Evolutionary conservation across 2,113 vertebrate species (phyloP), one percentile per base, ranked within the genome.

Genomic region (Stigmatopora argus): DNA sequence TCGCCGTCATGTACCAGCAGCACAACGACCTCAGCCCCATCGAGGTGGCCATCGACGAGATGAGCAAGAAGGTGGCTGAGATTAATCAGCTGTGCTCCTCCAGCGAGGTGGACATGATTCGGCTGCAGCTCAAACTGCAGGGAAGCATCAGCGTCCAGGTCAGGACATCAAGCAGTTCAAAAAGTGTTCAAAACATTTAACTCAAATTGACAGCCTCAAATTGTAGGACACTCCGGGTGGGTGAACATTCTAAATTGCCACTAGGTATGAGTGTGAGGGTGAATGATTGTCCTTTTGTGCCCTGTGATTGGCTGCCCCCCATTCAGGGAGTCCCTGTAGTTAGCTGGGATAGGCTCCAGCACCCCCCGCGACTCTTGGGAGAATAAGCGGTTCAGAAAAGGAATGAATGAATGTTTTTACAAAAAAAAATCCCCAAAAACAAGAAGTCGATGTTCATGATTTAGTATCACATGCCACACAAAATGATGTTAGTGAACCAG

Each of bases 1-100:
- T 99, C 19, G 93, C 96, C 0, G 93, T 99, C 46, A 98, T 99
- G 97, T 99, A 99, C 85, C 96, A 99, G 60, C 97, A 99, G 74
- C 94, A 99, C 79, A 94, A 93, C 0, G 97, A 99, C 67, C 91
- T 99, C 81, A 98, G 96, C 80, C 97, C 97, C 67, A 97, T 99
- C 12, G 97, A 99, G 82, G 97, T 99, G 71, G 96, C 97, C 80
- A 97, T 99, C 15, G 96, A 99, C 0, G 97, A 97, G 85, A 99
- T 98, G 97, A 97, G 95, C 75, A 96, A 94, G 86, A 98, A 98
- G 72, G 95, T 98, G 79, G 91, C 91, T 0, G 96, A 99, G 83
- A 92, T 99, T 18, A 86, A 93, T 19, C 94, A 95, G 79, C 93
- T 99, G 31, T 98, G 96, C 81, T 93, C 94, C 61, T 92, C 93